Evolutionary conservation across 1,140 invertebrate species (phyloP).

Genomic region (Lamellibrachia luymesi): DNA sequence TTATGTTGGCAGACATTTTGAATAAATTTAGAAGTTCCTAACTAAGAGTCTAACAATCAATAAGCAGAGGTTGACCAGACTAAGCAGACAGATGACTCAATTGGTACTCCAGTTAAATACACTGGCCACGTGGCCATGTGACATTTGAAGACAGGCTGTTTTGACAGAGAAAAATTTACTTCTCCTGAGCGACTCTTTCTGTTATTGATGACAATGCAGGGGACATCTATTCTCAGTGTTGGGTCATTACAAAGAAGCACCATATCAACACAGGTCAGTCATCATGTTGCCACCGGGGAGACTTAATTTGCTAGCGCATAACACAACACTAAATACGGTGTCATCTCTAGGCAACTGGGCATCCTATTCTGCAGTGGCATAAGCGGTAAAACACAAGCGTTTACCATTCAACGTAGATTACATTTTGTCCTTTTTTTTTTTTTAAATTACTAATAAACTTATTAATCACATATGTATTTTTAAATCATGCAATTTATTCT

Average conservation of each 20-base stretch:
- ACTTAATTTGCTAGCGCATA: background rate
- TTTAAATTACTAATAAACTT: background rate
- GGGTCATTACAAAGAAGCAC: background rate
- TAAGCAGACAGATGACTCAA: background rate
- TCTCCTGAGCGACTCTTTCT: background rate
- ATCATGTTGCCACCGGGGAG: background rate
- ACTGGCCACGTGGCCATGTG: background rate
- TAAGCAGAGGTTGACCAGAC: background rate
- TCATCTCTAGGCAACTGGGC: background rate
- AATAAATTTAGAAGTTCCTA: background rate
- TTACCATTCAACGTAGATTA: background rate
- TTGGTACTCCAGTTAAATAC: background rate
- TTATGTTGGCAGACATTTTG: background rate
- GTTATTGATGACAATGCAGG: background rate
- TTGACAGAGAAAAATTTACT: background rate
- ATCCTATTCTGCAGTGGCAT: background rate
- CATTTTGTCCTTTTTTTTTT: background rate
- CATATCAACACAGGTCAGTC: background rate
- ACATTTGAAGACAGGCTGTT: background rate
- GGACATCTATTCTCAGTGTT: background rate
- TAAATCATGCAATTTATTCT: background rate
- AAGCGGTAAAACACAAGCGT: too few species aligned
- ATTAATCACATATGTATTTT: background rate
- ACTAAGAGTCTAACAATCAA: background rate
- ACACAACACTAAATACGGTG: background rate